phyloP scores from a whole-genome alignment of 2,888 invertebrate genomes.

The Allophyes oxyacanthae region DNA sequence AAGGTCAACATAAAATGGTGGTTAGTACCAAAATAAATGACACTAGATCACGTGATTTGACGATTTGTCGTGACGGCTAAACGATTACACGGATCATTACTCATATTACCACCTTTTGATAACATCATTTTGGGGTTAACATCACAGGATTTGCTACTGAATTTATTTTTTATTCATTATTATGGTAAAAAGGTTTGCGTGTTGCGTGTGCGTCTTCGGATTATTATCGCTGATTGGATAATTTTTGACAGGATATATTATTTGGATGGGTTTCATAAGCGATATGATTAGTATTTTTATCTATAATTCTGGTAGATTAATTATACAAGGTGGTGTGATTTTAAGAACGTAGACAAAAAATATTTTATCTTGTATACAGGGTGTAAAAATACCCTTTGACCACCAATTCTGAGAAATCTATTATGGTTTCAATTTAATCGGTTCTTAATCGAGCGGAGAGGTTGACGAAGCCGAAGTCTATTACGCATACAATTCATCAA shows the following conservation, averaged over 20 bases:
- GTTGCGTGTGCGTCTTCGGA: constrained; percentile 29
- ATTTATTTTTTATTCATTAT: constrained; percentile 55
- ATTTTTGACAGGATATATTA: constrained; percentile 20
- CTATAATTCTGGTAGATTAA: no score
- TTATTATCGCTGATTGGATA: constrained; percentile 31
- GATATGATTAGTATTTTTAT: not conserved
- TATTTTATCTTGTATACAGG: no score
- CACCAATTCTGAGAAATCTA: no score
- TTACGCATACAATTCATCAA: no score
- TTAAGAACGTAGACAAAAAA: no score
- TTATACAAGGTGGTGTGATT: no score
- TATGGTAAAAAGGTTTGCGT: constrained; percentile 37
- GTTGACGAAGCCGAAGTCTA: no score
- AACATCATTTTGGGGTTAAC: constrained; percentile 75
- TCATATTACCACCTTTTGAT: constrained; percentile 87
- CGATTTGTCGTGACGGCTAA: constrained; percentile 84
- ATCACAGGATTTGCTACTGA: constrained; percentile 65
- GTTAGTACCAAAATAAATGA: constrained; percentile 74
- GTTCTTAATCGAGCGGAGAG: no score
- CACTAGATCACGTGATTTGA: constrained; percentile 80
- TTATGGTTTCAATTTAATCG: no score
- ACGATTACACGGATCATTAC: constrained; percentile 84
- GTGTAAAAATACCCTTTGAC: no score
- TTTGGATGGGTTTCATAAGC: constrained; percentile 13
- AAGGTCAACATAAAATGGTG: constrained; percentile 31